Base-by-base conservation (phyloP, 2,113 vertebrate genomes). In the Crotophaga sulcirostris region DNA sequence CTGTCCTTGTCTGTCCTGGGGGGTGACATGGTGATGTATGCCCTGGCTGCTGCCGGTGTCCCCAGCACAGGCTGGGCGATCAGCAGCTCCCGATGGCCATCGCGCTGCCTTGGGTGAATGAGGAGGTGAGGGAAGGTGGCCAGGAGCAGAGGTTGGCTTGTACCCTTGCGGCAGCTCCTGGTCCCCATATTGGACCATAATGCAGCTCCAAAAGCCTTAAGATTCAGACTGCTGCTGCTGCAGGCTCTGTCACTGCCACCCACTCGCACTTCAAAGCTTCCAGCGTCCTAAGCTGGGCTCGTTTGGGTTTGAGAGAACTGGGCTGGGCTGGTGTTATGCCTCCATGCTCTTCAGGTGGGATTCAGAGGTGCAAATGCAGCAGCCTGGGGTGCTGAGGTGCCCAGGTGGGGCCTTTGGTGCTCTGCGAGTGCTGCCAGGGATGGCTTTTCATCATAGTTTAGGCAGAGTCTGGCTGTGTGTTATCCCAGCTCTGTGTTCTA, bases 361-460 rank as follows among this genome's bases (percentile, higher is more conserved):
- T 73, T 80, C 70, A 1, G 23, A 34, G 84, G 44, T 67, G 63
- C 76, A 84, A 34, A 83, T 17, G 52, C 62, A 45, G 64, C 59
- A 76, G 75, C 42, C n/a, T 70, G 56, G 14, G 38, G 47, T 5
- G 6, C 49, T 0, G 0, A 72, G 38, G 33, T 58, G 26, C 52
- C 75, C 18, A 6, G 3, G 3, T 3, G 42, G 51, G 33, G 66
- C 8, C 36, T 18, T 56, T 52, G 6, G 5, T 2, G 1, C 33
- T 4, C 1, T 64, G 33, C 4, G 5, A 44, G 45, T 1, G 3
- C 21, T 77, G 33, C 66, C 25, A 9, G 34, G 49, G 38, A 11
- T 6, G 9, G 66, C 76, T 4, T 3, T 11, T 55, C 74, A 51
- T 19, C 0, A 0, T 67, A 44, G 78, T 6, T 45, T 0, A 2